These are phyloP conservation scores for Mythimna vitellina DNA, from an alignment of 2,888 invertebrate genomes.

Conservation along the genomic window DNA sequence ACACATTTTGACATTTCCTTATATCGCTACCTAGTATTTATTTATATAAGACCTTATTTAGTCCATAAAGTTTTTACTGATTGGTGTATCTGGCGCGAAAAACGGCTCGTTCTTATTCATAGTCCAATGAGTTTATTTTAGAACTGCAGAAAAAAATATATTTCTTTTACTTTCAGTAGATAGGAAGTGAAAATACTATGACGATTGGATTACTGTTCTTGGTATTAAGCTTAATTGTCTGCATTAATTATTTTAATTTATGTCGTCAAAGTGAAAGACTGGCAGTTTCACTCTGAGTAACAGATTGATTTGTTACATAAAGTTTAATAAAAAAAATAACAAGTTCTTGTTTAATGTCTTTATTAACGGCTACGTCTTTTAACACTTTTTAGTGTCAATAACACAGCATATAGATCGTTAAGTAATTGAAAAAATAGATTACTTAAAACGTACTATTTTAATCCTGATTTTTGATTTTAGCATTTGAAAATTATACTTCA, in stretches of 20 bases:
- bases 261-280: slow-evolving; percentile 3
- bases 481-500: no score
- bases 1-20: slow-evolving; percentile 64
- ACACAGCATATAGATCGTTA: no score
- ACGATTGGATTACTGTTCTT: slow-evolving; percentile 4
- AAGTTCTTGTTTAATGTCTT: not conserved
- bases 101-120: slow-evolving; percentile 32
- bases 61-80: slow-evolving; percentile 52
- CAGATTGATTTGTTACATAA: slow-evolving; percentile 4
- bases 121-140: slow-evolving; percentile 49
- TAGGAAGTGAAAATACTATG: slow-evolving; percentile 1
- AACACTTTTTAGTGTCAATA: no score
- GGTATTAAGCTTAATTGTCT: slow-evolving; percentile 29
- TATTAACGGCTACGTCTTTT: slow-evolving; percentile 8
- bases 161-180: slow-evolving; percentile 9
- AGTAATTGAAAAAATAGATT: no score
- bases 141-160: slow-evolving; percentile 2
- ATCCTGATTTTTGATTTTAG: no score
- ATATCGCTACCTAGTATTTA: slow-evolving; percentile 62
- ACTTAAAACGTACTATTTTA: no score
- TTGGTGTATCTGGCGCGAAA: slow-evolving; percentile 28
- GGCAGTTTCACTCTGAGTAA: not conserved
- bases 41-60: slow-evolving; percentile 60
- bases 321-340: not conserved
- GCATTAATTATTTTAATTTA: slow-evolving; percentile 20